These are phyloP conservation scores for Luffia ferchaultella DNA, from an alignment of 2,888 invertebrate genomes.

Conservation along the genomic window DNA sequence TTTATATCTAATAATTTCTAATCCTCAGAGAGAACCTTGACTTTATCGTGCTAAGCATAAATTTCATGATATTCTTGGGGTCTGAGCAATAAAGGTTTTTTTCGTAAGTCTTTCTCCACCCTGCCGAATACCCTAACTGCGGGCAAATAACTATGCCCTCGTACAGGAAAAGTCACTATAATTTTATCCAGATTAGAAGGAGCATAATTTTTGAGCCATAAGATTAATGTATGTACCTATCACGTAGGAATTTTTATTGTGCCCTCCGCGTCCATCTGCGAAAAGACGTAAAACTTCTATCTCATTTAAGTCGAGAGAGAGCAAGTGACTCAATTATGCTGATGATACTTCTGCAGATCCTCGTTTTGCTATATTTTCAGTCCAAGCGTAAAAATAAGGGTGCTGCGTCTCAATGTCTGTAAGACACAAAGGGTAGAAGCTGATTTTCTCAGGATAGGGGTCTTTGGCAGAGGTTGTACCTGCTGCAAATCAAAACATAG, in stretches of 20 bases:
- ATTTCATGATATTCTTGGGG: constrained; percentile 5
- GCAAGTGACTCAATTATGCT: constrained; percentile 7
- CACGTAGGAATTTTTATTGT: constrained; percentile 18
- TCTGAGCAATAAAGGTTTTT: neutral
- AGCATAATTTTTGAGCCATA: constrained; percentile 5
- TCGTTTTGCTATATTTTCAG: constrained; percentile 16
- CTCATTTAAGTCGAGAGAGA: constrained; percentile 13
- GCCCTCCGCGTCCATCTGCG: constrained; percentile 20
- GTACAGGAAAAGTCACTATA: constrained; percentile 10
- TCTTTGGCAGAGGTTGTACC: constrained; percentile 1
- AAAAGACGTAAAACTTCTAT: constrained; percentile 16
- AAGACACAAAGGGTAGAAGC: constrained; percentile 15
- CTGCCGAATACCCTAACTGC: constrained; percentile 12
- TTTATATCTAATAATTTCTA: constrained; percentile 7
- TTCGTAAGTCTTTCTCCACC: constrained; percentile 7
- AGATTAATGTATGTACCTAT: constrained; percentile 6
- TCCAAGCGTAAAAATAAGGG: no score
- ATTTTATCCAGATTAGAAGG: constrained; percentile 4
- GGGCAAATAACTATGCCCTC: constrained; percentile 14
- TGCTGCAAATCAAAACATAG: neutral
- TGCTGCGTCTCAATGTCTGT: constrained; percentile 19
- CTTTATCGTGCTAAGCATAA: constrained; percentile 3
- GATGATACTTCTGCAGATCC: constrained; percentile 11
- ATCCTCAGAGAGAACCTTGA: constrained; percentile 1
- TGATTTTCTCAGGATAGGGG: constrained; percentile 10